Evolutionary conservation across 1,140 invertebrate species (phyloP).

Genomic region (Scaptomyza graminum): DNA sequence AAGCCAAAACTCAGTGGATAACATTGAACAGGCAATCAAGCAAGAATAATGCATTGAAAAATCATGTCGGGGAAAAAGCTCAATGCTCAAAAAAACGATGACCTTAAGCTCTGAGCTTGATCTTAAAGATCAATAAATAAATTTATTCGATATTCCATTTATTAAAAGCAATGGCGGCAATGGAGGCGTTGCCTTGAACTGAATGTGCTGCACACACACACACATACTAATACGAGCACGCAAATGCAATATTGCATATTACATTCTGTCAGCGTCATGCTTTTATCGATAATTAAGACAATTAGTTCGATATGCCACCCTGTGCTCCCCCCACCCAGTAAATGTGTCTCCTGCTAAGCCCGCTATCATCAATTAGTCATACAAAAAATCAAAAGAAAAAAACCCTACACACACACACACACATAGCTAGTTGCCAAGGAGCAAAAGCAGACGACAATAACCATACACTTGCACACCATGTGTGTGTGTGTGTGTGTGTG

Average conservation of each 20-base stretch:
- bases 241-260: constrained; percentile 27
- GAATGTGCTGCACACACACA: constrained; percentile 50
- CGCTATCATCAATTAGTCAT: constrained; percentile 41
- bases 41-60: neutral
- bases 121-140: too few species aligned
- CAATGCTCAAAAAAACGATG: too few species aligned
- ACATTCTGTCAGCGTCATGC: constrained; percentile 34
- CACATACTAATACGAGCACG: constrained; percentile 9
- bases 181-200: constrained; percentile 73
- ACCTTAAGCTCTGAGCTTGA: too few species aligned
- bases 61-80: too few species aligned
- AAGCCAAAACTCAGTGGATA: constrained; percentile 24
- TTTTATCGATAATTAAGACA: constrained; percentile 46
- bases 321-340: neutral
- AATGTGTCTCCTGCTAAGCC: constrained; percentile 10
- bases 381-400: constrained; percentile 9
- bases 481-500: neutral
- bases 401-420: constrained; percentile 3
- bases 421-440: constrained; percentile 40
- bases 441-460: constrained; percentile 22
- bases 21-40: neutral
- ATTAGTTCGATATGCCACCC: constrained; percentile 35
- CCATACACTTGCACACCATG: constrained; percentile 2
- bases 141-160: too few species aligned
- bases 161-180: constrained; percentile 3